phyloP scores from a whole-genome alignment of 2,113 vertebrate genomes.

The Silurus glanis region DNA sequence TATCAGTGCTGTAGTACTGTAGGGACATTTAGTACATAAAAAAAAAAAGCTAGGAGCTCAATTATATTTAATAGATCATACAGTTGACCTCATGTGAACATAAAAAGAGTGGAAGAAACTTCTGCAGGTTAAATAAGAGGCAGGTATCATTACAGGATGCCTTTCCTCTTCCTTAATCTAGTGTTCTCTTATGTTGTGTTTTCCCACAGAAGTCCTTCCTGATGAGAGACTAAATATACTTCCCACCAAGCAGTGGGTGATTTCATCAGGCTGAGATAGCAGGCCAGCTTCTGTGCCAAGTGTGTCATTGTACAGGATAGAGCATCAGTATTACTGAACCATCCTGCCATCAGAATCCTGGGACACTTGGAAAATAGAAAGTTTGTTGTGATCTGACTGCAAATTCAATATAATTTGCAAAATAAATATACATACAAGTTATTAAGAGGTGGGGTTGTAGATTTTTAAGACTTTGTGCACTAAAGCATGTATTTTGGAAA shows the following conservation, averaged over 20 bases:
- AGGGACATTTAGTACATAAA: no score
- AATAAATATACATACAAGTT: no score
- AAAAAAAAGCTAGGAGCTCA: neutral
- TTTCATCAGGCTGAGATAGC: conserved; percentile 34
- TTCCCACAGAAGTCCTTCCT: conserved; percentile 54
- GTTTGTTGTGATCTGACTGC: neutral
- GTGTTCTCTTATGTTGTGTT: conserved; percentile 25
- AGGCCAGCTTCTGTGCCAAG: conserved; percentile 50
- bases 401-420: neutral
- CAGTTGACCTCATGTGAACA: neutral
- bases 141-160: conserved; percentile 51
- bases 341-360: conserved; percentile 7
- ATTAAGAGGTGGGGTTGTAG: neutral
- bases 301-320: conserved; percentile 56
- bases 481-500: neutral
- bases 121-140: conserved; percentile 27
- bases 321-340: conserved; percentile 8
- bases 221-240: conserved; percentile 53
- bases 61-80: neutral
- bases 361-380: conserved; percentile 10
- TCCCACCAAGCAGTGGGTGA: conserved; percentile 1
- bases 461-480: neutral
- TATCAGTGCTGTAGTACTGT: no score
- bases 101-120: conserved; percentile 1
- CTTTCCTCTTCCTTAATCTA: conserved; percentile 24